Percentiles rank a stretch among this genome's conserved stretches.
Conservation (phyloP, 1,140 invertebrate species). For the Bombus affinis region DNA sequence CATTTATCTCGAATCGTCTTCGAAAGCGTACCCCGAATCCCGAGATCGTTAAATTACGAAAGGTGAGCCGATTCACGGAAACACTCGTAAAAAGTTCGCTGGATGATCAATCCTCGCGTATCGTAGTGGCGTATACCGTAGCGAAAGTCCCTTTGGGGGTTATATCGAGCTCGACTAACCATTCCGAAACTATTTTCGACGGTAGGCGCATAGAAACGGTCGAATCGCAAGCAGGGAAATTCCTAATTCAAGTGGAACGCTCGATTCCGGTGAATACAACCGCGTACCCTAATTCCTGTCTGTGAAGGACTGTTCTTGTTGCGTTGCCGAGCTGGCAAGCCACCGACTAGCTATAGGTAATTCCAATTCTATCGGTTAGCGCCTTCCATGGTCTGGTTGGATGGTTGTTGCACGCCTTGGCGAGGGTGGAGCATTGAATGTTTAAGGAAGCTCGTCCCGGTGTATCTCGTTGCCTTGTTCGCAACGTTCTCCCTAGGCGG, state of each 20-base stretch:
- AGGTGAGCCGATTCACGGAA: background rate
- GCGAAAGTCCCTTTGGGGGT: background rate
- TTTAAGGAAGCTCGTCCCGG: conserved; percentile 53
- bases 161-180: conserved; percentile 15
- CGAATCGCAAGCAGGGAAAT: conserved; percentile 56
- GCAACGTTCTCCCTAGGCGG: conserved; percentile 33
- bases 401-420: conserved; percentile 9
- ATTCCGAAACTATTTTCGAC: conserved; percentile 51
- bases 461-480: conserved; percentile 47
- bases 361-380: conserved; percentile 66
- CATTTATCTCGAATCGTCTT: conserved; percentile 8
- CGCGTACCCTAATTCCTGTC: conserved; percentile 61
- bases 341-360: conserved; percentile 38
- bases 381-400: conserved; percentile 30
- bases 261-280: conserved; percentile 59
- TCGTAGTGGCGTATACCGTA: background rate
- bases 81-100: conserved; percentile 8
- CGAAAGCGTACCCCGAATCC: background rate
- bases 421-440: conserved; percentile 53
- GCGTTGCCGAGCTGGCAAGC: background rate
- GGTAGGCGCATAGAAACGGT: conserved; percentile 45
- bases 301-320: conserved; percentile 16
- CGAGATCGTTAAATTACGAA: background rate
- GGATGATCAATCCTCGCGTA: conserved; percentile 7
- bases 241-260: conserved; percentile 60